Base-by-base conservation (phyloP, 1,140 invertebrate genomes). In the Euglossa dilemma region DNA sequence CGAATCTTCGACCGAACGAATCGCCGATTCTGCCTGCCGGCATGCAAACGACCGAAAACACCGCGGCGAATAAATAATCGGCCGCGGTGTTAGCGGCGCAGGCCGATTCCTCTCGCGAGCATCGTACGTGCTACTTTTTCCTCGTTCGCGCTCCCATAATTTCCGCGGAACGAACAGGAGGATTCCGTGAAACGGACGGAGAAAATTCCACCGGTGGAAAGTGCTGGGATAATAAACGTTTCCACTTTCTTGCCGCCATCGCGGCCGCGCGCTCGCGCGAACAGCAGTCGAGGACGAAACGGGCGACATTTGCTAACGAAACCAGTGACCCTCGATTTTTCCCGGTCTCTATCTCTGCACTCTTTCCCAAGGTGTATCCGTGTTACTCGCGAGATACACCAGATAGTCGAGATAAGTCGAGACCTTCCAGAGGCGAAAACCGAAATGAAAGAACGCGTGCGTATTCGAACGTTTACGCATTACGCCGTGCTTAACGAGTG, bases 191-290 rank as follows among this genome's bases (percentile, higher is more conserved):
- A 71, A 50, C 66, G 59, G 50, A 77, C 67, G 59, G 84, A 69
- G 85, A 78, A 85, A 85, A 85, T 84, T 80, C 77, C 59, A 12
- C 23, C 25, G 45, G 82, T 84, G 82, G 82, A 84, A 84, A 84
- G 82, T 84, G 82, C 64, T 80, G 74, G 36, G 50, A 63, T 64
- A 80, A 67, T 43, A 54, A 67, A 50, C 63, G 59, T 80, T 80
- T 80, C 69, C 77, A 80, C 78, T 80, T 84, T 84, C 78, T 63
- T 64, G 79, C 75, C 50, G 7, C 18, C 23, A 8, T 11, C 14
- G 36, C 23, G 28, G 16, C 45, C 64, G 18, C 36, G 18, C 16
- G 36, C 20, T 20, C 20, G 64, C 43, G 23, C 2, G 36, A 43
- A 0, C 20, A 45, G 36, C 36, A 1, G 4, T 4, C 64, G 64